These are phyloP conservation scores for Drosophila niveifrons DNA, from an alignment of 2,888 invertebrate species.

Conservation along the genomic window DNA sequence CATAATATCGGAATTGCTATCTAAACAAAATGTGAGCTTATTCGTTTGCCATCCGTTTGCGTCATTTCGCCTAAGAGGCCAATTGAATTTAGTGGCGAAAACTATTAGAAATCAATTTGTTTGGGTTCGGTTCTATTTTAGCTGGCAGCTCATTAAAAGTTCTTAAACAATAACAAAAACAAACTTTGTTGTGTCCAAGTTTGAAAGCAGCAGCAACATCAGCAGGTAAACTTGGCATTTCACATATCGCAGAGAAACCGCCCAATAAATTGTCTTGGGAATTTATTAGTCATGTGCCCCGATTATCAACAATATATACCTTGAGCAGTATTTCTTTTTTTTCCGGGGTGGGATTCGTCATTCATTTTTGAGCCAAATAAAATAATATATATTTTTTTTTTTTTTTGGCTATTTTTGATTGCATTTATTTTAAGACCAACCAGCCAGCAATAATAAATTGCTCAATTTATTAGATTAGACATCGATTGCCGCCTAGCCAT, in stretches of 20 bases:
- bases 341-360: conserved; percentile 35
- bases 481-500: conserved; percentile 21
- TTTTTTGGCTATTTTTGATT: conserved; percentile 44
- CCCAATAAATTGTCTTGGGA: conserved; percentile 36
- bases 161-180: conserved; percentile 18
- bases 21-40: conserved; percentile 42
- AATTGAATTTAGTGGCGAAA: conserved; percentile 28
- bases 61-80: conserved; percentile 45
- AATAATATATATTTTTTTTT: conserved; percentile 9
- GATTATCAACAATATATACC: conserved; percentile 31
- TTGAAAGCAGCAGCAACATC: conserved; percentile 5
- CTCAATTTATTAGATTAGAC: conserved; percentile 57
- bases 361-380: conserved; percentile 8
- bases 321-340: conserved; percentile 14
- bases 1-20: conserved; percentile 38
- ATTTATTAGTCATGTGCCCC: conserved; percentile 48
- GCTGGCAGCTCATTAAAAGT: conserved; percentile 57
- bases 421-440: conserved; percentile 45
- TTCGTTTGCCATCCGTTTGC: conserved; percentile 38
- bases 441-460: conserved; percentile 51
- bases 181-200: conserved; percentile 24
- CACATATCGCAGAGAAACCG: conserved; percentile 11
- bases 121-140: conserved; percentile 37
- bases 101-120: conserved; percentile 54
- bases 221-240: conserved; percentile 28